phyloP scores from a whole-genome alignment of 2,113 vertebrate species.

The Festucalex cinctus region DNA sequence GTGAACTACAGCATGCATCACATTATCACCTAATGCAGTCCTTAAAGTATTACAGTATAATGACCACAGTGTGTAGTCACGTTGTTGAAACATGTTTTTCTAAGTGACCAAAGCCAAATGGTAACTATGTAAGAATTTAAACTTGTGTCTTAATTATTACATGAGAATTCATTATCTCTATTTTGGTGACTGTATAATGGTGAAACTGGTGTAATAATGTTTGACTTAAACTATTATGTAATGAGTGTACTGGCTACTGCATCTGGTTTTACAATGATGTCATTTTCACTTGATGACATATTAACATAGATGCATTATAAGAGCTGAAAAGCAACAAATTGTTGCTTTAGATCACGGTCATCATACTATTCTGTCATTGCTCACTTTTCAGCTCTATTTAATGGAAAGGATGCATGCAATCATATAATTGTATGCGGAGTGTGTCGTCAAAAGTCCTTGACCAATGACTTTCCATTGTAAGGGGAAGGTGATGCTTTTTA shows the following conservation, averaged over 20 bases:
- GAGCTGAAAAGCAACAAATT: not conserved
- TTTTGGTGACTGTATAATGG: not conserved
- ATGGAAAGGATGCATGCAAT: not conserved
- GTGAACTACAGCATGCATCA: conserved; percentile 7
- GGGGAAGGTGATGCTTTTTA: conserved; percentile 4
- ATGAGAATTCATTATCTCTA: not conserved
- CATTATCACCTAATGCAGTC: not conserved
- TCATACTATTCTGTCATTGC: not conserved
- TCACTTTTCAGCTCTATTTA: not conserved
- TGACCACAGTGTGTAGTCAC: not conserved
- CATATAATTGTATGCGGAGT: not conserved
- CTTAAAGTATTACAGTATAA: not conserved
- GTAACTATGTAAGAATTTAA: not conserved
- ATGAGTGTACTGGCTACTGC: not conserved
- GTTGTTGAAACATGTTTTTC: conserved; percentile 21
- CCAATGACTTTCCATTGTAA: conserved; percentile 1
- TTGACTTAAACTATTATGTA: conserved; percentile 19
- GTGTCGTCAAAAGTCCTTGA: not conserved
- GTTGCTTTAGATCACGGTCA: not conserved
- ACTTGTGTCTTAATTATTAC: not conserved
- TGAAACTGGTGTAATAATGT: conserved; percentile 8
- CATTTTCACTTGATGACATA: not conserved
- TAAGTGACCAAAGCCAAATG: conserved; percentile 31
- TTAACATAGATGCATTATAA: not conserved
- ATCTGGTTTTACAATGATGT: not conserved